Percentiles rank a stretch among this genome's conserved stretches.
phyloP scores from a whole-genome alignment of 2,797 vertebrate species.

The Ctenopoma kingsleyae region DNA sequence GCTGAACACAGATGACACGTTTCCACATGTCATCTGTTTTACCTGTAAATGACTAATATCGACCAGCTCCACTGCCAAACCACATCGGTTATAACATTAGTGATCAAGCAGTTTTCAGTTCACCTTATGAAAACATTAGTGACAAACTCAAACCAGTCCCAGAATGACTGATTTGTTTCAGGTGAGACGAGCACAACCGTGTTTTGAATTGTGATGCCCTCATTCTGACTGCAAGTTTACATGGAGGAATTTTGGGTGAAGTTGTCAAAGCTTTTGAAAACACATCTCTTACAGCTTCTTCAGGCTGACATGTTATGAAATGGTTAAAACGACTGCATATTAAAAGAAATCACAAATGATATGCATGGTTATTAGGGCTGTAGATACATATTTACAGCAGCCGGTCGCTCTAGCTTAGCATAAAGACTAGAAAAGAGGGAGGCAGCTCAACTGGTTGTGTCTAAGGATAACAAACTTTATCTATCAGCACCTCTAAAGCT shows the following conservation, averaged over 20 bases:
- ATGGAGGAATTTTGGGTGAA: not conserved
- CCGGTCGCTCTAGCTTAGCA: too few species aligned
- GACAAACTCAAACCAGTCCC: not conserved
- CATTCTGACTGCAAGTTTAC: not conserved
- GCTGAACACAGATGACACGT: not conserved
- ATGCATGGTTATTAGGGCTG: too few species aligned
- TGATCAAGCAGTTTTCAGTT: not conserved
- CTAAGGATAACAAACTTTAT: too few species aligned
- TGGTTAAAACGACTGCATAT: too few species aligned
- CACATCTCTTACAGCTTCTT: not conserved
- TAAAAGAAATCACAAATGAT: too few species aligned
- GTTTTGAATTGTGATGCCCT: slow-evolving; percentile 11
- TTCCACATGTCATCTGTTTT: not conserved
- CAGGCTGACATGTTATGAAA: too few species aligned
- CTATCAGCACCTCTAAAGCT: too few species aligned
- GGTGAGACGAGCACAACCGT: not conserved
- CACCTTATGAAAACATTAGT: not conserved
- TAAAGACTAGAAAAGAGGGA: too few species aligned
- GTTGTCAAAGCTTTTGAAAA: not conserved
- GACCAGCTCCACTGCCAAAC: not conserved
- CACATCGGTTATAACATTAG: not conserved
- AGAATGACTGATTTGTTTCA: not conserved
- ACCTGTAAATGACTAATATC: not conserved
- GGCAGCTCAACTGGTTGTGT: too few species aligned
- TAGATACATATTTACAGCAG: too few species aligned